Base-by-base conservation (phyloP, 2,888 invertebrate species). In the Microplitis deprimator region DNA sequence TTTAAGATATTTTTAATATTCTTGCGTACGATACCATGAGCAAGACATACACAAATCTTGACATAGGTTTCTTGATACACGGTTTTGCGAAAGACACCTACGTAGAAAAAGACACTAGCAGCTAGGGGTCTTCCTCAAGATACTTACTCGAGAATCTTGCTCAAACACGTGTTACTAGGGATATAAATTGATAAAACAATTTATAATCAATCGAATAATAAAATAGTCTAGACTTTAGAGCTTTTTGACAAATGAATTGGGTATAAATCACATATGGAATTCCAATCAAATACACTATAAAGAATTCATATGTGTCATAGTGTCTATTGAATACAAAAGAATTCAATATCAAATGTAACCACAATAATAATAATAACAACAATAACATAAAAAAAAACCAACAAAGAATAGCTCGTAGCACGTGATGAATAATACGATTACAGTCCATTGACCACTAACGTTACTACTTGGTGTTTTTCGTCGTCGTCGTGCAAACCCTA, bases 371-470 rank as follows among this genome's bases (percentile, higher is more conserved):
- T 50, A 67, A 65, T 16, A 62, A 60, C 62, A 73, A 76, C 59
- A 77, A 60, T 16, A 67, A 29, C 69, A 69, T 73, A 17, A 38
- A 65, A 77, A 76, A 76, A 59, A 73, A 59, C 29, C 67, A 65
- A 75, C 76, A 75, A 77, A 75, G 77, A 78, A 77, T 75, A 67
- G 67, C 61, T 78, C 38, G 77, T 75, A 78, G 75, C 78, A 76
- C 77, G 75, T 77, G 75, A 79, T 78, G 76, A 80, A 79, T 79
- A 77, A 74, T 79, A 76, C 65, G 79, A 81, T 80, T 80, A 82
- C 82, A 78, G 80, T 75, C 81, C 81, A 82, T 82, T 82, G 81
- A 82, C 76, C 82, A 81, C 79, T 81, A 16, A 62, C 64, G 64
- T 68, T 38, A 7, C 50, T 68, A 16, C 50, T 71, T 71, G 50